Evolutionary conservation across 2,113 vertebrate genomes (phyloP).

Genomic region (Chelonoidis abingdonii): DNA sequence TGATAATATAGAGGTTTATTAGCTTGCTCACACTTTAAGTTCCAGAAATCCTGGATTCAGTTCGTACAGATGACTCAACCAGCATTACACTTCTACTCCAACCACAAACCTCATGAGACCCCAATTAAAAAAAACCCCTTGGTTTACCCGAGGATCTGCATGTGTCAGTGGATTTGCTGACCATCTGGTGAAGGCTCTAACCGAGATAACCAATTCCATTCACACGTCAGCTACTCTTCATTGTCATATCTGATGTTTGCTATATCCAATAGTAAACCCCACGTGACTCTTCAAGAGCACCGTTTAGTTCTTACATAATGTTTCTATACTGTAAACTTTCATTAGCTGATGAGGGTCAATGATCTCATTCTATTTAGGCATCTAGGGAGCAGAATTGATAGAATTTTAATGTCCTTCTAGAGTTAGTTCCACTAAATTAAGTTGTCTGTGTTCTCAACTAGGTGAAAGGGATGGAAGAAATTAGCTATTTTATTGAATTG

Average conservation of each 20-base stretch:
- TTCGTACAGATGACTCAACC: not conserved
- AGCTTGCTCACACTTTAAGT: not conserved
- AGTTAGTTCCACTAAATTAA: not conserved
- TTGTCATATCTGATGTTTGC: constrained; percentile 14
- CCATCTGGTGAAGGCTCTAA: constrained; percentile 21
- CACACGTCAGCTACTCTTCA: constrained; percentile 24
- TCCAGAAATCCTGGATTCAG: not conserved
- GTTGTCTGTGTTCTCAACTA: not conserved
- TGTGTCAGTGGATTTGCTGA: not conserved
- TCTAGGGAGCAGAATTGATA: not conserved
- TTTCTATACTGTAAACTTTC: not conserved
- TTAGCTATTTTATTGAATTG: not conserved
- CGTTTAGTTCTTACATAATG: not conserved
- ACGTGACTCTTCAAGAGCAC: not conserved
- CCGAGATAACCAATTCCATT: not conserved
- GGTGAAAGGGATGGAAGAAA: not conserved
- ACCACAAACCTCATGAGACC: not conserved
- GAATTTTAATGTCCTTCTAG: not conserved
- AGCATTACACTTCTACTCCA: not conserved
- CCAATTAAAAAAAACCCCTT: not conserved
- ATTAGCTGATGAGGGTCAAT: not conserved
- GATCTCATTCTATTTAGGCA: not conserved
- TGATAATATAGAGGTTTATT: accelerated
- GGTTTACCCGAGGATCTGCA: constrained; percentile 39
- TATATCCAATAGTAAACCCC: not conserved